Evolutionary conservation across 1,140 invertebrate species (phyloP).

Genomic region (Callitettix versicolor): DNA sequence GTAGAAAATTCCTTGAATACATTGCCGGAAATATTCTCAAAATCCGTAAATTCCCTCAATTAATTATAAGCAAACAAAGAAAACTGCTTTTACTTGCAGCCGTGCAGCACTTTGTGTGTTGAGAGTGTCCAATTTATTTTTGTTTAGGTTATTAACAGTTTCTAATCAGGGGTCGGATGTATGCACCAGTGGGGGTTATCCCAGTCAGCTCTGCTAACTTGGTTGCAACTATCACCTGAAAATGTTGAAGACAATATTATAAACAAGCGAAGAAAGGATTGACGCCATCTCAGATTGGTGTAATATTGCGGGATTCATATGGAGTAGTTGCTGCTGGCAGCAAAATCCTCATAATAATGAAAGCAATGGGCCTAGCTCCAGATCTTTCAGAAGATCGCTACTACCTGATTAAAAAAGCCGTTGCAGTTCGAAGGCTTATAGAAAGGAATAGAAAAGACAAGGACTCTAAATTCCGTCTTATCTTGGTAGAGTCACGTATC

Average conservation of each 20-base stretch:
- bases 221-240: no score
- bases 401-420: slow-evolving; percentile 97
- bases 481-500: slow-evolving; percentile 97
- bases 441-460: slow-evolving; percentile 95
- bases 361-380: slow-evolving; percentile 90
- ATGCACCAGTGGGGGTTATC: no score
- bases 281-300: slow-evolving; percentile 63
- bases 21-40: no score
- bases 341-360: slow-evolving; percentile 96
- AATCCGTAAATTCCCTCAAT: no score
- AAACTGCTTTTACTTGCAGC: no score
- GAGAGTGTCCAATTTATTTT: no score
- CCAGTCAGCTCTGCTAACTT: no score
- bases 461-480: slow-evolving; percentile 96
- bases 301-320: slow-evolving; percentile 96
- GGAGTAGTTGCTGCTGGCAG: slow-evolving; percentile 98
- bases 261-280: background rate
- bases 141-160: no score
- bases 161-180: no score
- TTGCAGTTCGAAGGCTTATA: slow-evolving; percentile 97
- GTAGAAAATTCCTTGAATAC: no score
- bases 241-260: background rate
- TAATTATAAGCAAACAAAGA: no score
- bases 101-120: no score
- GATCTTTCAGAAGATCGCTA: slow-evolving; percentile 97